Evolutionary conservation across 1,140 invertebrate genomes (phyloP), one percentile per base, ranked within the genome.

Genomic region (Rhynchophorus ferrugineus): DNA sequence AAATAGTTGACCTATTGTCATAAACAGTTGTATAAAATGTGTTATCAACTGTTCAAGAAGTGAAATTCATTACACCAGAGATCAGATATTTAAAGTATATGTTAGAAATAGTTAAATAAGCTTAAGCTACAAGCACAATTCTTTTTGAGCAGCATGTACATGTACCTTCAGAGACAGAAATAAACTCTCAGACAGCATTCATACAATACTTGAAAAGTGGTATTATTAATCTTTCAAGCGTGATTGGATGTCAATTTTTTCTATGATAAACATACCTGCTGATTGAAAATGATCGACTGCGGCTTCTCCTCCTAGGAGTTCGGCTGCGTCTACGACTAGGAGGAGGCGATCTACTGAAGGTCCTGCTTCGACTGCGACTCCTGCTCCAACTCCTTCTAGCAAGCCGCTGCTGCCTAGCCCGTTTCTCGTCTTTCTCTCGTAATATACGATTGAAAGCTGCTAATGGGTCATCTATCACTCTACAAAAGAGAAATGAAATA

Each of bases 361-460:
- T 65, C 14, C 64, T 58, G 34, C 71, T 74, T 34, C 74, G 74
- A 61, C 74, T 78, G 18, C 75, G 71, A 14, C 77, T 77, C 52
- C 75, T 50, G 44, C 69, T 68, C 20, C 64, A 61, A 29, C 65
- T 70, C 18, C 69, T 62, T 11, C 66, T 45, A 14, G 69, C 68
- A 24, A 77, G 73, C 16, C 79, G 73, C 13, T 80, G 73, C 49
- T 82, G 82, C 39, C 83, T 73, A 22, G 81, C 75, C 54, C 80
- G 72, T 47, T 82, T 79, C 65, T 83, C 82, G 68, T 90, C 87
- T 71, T 89, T 90, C 67, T 92, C 88, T 51, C 83, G 75, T 54
- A 92, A 75, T 71, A 91, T 86, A 55, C 86, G 74, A 65, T 91
- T 83, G 69, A 92, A 93, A 41, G 85, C 86, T 66, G 88, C 87